Evolutionary conservation across 1,140 invertebrate genomes (phyloP).

Genomic region (Fopius arisanus): DNA sequence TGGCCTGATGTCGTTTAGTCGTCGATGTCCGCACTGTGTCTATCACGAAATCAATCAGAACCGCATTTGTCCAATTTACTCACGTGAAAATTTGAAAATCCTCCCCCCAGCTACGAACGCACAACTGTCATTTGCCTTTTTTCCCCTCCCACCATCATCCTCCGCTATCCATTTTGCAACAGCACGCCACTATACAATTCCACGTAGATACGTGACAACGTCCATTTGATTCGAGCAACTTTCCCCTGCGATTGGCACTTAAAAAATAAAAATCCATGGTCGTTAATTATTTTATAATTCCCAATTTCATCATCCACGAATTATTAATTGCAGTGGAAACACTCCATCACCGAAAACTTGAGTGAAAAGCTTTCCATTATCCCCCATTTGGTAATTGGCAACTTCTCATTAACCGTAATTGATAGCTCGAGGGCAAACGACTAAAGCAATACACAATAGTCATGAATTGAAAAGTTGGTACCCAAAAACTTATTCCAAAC

Average conservation of each 20-base stretch:
- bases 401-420: not conserved
- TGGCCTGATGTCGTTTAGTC: conserved; percentile 8
- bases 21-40: not conserved
- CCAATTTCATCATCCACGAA: not conserved
- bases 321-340: not conserved
- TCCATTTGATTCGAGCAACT: not conserved
- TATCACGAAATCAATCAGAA: conserved; percentile 27
- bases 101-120: not conserved
- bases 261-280: too few species aligned
- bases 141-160: conserved; percentile 17
- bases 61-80: conserved; percentile 26
- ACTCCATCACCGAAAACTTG: not conserved
- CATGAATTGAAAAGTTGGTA: not conserved
- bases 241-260: not conserved
- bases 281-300: not conserved
- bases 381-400: not conserved
- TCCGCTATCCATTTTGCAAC: conserved; percentile 11
- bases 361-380: not conserved
- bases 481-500: not conserved
- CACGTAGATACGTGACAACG: not conserved
- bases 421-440: not conserved
- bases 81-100: conserved; percentile 22
- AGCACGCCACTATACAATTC: not conserved
- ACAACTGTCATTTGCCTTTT: conserved; percentile 15
- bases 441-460: not conserved